phyloP scores from a whole-genome alignment of 2,888 invertebrate genomes.

The Brachycybe producta region DNA sequence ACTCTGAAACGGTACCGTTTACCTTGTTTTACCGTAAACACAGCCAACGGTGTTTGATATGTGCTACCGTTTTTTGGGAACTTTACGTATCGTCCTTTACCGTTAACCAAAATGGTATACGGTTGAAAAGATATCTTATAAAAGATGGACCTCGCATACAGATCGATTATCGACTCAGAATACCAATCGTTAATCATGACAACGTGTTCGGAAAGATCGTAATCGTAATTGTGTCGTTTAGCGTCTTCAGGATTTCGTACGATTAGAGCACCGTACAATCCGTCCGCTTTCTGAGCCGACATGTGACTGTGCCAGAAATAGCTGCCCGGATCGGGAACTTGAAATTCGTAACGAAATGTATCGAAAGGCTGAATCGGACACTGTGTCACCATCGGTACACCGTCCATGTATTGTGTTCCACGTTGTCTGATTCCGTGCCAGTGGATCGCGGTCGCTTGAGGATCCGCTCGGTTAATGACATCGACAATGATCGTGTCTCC shows the following conservation, averaged over 20 bases:
- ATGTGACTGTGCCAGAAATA: conserved; percentile 80
- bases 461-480: conserved; percentile 59
- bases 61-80: conserved; percentile 31
- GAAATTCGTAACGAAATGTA: conserved; percentile 73
- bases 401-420: conserved; percentile 72
- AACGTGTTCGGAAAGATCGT: conserved; percentile 76
- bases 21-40: conserved; percentile 38
- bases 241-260: conserved; percentile 72
- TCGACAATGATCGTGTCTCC: conserved; percentile 73
- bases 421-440: conserved; percentile 82
- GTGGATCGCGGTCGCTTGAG: conserved; percentile 73
- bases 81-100: conserved; percentile 52
- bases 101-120: conserved; percentile 65
- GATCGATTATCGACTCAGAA: conserved; percentile 40
- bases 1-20: conserved; percentile 63
- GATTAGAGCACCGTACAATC: conserved; percentile 69
- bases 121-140: conserved; percentile 69
- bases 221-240: conserved; percentile 73
- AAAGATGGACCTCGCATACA: conserved; percentile 71
- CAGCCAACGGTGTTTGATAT: conserved; percentile 17
- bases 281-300: conserved; percentile 74
- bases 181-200: conserved; percentile 76
- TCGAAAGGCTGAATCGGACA: conserved; percentile 65
- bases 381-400: conserved; percentile 71
- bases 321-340: conserved; percentile 60